These are phyloP conservation scores for Agelaius tricolor DNA, from an alignment of 2,113 vertebrate genomes.

Conservation along the genomic window DNA sequence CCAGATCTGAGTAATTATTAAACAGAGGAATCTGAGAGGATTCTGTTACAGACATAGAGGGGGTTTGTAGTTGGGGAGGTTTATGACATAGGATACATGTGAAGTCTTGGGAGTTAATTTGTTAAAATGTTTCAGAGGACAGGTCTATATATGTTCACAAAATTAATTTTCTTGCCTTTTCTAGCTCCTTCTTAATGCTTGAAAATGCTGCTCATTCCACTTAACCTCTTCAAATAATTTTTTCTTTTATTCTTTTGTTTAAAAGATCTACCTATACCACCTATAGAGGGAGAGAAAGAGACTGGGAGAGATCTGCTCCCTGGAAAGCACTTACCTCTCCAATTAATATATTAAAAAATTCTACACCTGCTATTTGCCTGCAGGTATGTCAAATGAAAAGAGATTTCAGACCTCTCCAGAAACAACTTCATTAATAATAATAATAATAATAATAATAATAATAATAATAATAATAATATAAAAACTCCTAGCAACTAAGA, in stretches of 20 bases:
- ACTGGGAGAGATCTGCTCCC: not conserved
- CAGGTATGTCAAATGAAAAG: not conserved
- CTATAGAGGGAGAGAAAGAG: not conserved
- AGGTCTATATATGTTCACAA: not conserved
- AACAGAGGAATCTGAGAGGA: not conserved
- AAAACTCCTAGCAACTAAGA: not conserved
- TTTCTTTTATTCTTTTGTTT: not conserved
- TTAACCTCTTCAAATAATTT: not conserved
- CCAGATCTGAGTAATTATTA: not conserved
- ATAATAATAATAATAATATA: not conserved
- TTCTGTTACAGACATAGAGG: not conserved
- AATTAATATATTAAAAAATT: not conserved
- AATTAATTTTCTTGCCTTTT: not conserved
- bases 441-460: not conserved
- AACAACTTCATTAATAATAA: not conserved
- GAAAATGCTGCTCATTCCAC: not conserved
- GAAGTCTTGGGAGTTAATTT: not conserved
- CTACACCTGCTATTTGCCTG: not conserved
- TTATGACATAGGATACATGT: not conserved
- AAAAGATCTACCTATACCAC: not conserved
- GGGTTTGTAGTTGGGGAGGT: accelerated
- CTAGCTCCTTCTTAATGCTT: not conserved
- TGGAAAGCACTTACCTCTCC: not conserved
- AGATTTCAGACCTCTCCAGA: not conserved
- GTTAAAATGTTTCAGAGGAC: not conserved